phyloP scores from a whole-genome alignment of 1,140 invertebrate genomes.

The Anagrus nilaparvatae region DNA sequence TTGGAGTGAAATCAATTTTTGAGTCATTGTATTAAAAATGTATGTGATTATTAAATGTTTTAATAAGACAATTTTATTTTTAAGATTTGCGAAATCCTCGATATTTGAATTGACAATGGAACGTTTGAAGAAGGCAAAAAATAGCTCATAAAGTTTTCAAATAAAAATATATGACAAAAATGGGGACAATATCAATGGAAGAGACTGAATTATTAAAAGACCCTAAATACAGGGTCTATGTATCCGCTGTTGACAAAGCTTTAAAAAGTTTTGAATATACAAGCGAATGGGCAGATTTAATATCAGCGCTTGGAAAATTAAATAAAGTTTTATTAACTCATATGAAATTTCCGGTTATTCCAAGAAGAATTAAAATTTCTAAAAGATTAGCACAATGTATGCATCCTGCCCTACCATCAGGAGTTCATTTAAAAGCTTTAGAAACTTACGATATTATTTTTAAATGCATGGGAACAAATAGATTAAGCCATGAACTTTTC shows the following conservation, averaged over 20 bases:
- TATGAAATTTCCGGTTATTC: constrained; percentile 82
- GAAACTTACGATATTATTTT: constrained; percentile 93
- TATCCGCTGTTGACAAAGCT: constrained; percentile 76
- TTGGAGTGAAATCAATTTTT: too few species aligned
- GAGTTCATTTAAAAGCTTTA: constrained; percentile 86
- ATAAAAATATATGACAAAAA: constrained; percentile 23
- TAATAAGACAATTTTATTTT: too few species aligned
- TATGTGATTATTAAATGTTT: too few species aligned
- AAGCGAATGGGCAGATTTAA: constrained; percentile 92
- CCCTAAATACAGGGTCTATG: constrained; percentile 69
- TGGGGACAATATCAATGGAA: constrained; percentile 48
- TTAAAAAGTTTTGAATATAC: constrained; percentile 89
- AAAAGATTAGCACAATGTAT: constrained; percentile 92
- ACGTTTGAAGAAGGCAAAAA: too few species aligned
- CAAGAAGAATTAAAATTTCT: constrained; percentile 80
- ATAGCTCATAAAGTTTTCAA: too few species aligned
- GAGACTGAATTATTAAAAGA: constrained; percentile 66
- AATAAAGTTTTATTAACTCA: constrained; percentile 76
- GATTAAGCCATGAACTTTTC: constrained; percentile 75
- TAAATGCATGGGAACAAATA: constrained; percentile 76
- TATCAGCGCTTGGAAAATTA: constrained; percentile 82
- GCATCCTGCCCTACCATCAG: constrained; percentile 84
- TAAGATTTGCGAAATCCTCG: too few species aligned
- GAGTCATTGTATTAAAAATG: too few species aligned
- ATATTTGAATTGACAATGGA: too few species aligned